These are phyloP conservation scores for Cervus canadensis DNA, from an alignment of 2,113 vertebrate genomes.

Conservation along the genomic window DNA sequence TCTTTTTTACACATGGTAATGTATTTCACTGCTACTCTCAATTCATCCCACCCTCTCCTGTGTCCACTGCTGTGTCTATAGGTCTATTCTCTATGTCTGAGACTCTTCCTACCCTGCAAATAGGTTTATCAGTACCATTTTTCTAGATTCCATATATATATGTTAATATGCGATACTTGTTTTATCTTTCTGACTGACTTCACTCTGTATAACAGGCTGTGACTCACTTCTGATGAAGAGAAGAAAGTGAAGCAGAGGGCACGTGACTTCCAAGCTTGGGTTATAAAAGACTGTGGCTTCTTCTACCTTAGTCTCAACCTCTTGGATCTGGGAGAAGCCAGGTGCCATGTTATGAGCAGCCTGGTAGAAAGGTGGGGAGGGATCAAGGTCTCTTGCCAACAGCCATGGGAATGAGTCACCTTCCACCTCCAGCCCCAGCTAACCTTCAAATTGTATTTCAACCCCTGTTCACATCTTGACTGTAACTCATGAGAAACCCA, in stretches of 20 bases:
- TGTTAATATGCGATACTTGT: neutral
- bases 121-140: neutral
- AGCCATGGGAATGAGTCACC: neutral
- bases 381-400: neutral
- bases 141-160: neutral
- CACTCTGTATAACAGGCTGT: neutral
- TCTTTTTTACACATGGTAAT: neutral
- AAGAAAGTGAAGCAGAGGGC: neutral
- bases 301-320: neutral
- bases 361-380: neutral
- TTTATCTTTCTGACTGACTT: neutral
- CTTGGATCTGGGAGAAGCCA: neutral
- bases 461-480: neutral
- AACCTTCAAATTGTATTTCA: neutral
- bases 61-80: neutral
- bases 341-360: neutral
- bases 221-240: neutral
- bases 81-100: neutral
- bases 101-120: neutral
- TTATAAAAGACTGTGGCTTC: neutral
- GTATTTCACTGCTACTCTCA: neutral
- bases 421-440: neutral
- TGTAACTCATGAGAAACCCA: neutral
- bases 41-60: neutral
- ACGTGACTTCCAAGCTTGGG: neutral